Base-by-base conservation (phyloP, 2,888 invertebrate genomes). In the Heliconius sara region DNA sequence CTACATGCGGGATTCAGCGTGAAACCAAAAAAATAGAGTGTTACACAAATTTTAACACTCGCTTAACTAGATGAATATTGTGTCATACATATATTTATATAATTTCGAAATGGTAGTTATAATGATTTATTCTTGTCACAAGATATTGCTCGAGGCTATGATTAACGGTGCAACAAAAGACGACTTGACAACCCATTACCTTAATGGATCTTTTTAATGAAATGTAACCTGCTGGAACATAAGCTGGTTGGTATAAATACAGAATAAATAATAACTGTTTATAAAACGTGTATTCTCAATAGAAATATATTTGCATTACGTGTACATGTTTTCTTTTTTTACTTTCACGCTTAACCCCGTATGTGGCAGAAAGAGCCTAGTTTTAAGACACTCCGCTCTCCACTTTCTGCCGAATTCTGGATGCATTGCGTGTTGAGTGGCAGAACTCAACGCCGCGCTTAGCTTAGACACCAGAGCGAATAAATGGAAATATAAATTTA, bases 201-300 rank as follows among this genome's bases (percentile, higher is more conserved):
- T 47, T 81, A 77, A 81, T 79, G 79, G 79, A 75, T 72, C 57
- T 81, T 81, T 81, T 81, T 77, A 79, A 79, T 77, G 75, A 70
- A 77, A 79, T 81, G 77, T 77, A 65, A 75, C 74, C 67, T 68
- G 22, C 60, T 65, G 66, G 79, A 43, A 70, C 43, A 47, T 70
- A 70, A 70, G 70, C 70, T 70, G 25, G 76, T 76, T 70, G 25
- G 67, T 76, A 52, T 57, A 25, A 74, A 63, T 39, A 73, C 39
- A 60, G 73, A 60, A 73, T 73, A 73, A 60, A 73, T 73, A 73
- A 60, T 73, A 60, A 39, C 16, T 39, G 34, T 16, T 60, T 73
- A 60, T 9, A 34, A 30, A 30, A 72, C 6, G 13, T 30, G 10
- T 57, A 52, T 72, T 30, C 30, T 34, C 6, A 30, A 19, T 13